These are phyloP conservation scores for Trypoxylon attenuatum DNA, from an alignment of 2,888 invertebrate genomes.

Conservation along the genomic window DNA sequence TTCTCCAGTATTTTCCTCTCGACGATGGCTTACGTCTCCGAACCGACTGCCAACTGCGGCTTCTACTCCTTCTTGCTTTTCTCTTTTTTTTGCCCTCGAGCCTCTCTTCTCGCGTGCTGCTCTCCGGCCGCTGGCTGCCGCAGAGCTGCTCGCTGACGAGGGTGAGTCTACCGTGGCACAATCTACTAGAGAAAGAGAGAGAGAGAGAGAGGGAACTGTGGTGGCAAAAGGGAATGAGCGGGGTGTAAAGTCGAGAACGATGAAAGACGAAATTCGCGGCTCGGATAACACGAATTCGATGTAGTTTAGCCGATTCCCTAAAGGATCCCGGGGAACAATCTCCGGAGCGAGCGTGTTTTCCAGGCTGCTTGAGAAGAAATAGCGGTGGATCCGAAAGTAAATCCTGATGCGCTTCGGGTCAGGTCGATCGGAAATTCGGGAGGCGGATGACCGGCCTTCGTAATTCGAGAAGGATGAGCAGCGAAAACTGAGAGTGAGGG, in stretches of 20 bases:
- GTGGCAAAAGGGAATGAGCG: no score
- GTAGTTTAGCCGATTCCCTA: conserved; percentile 28
- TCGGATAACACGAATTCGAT: conserved; percentile 35
- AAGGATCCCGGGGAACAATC: not conserved
- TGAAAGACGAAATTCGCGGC: conserved; percentile 37
- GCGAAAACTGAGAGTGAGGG: not conserved
- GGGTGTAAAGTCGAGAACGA: not conserved
- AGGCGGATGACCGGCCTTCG: not conserved
- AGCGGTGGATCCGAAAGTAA: not conserved
- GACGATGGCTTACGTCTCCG: conserved; percentile 24
- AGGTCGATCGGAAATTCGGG: not conserved
- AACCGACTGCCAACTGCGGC: conserved; percentile 30
- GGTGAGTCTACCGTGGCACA: not conserved
- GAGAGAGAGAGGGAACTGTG: conserved; percentile 15
- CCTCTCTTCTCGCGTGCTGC: not conserved
- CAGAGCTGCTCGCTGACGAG: no score
- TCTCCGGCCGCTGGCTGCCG: not conserved
- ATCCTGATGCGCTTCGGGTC: not conserved
- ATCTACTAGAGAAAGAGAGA: not conserved
- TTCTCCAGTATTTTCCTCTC: conserved; percentile 31
- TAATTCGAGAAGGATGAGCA: not conserved
- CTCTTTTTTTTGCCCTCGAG: not conserved
- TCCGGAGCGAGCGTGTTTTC: conserved; percentile 11
- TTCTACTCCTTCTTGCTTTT: not conserved
- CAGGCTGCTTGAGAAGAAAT: conserved; percentile 12